Evolutionary conservation across 53 echinoderm and acorn worm genomes (phyloP).

Genomic region (Mesocentrotus franciscanus): DNA sequence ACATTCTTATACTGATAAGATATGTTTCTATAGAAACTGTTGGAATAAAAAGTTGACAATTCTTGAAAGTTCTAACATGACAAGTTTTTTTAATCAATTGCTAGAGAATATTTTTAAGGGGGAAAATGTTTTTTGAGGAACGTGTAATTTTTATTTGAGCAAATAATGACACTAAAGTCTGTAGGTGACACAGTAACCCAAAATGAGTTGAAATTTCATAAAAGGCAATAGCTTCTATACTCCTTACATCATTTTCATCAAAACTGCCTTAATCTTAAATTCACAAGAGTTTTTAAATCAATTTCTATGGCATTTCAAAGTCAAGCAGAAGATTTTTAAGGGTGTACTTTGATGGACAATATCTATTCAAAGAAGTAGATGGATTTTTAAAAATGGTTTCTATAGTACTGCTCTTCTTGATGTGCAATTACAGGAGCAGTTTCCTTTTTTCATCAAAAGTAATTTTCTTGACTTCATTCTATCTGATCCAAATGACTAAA

Average conservation of each 20-base stretch:
- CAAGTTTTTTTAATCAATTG: too few species aligned
- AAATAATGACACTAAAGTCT: too few species aligned
- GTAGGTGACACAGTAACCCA: too few species aligned
- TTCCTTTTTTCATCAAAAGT: slow-evolving; percentile 6
- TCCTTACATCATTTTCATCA: neutral
- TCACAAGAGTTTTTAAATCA: neutral
- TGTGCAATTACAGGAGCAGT: neutral
- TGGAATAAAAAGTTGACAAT: neutral
- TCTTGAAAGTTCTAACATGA: too few species aligned
- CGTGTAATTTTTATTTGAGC: too few species aligned
- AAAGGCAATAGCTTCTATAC: neutral
- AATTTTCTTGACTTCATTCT: neutral
- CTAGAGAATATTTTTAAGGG: too few species aligned
- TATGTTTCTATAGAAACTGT: neutral
- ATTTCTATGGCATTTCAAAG: neutral
- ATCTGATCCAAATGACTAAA: slow-evolving; percentile 1
- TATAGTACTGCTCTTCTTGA: neutral
- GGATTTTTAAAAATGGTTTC: neutral
- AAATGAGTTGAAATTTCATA: neutral
- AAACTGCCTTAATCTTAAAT: neutral
- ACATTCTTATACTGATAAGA: neutral
- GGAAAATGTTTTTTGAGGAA: too few species aligned
- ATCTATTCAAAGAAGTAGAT: neutral
- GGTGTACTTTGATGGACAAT: neutral
- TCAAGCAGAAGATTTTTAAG: neutral